Conservation (phyloP, 2,888 invertebrate species). For the Ormyrus rosae region DNA sequence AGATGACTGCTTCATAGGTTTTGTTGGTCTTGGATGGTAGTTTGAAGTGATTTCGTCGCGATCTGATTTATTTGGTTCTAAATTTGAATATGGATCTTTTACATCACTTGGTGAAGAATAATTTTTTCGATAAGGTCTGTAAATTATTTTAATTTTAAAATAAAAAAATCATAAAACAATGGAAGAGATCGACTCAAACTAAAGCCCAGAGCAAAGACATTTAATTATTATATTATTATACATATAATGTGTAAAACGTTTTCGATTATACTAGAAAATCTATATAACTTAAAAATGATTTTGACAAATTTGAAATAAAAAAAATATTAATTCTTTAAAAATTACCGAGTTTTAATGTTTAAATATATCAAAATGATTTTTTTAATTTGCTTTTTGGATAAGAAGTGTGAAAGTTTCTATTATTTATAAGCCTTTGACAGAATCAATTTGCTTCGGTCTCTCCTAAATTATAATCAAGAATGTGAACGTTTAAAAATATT, state of each 20-base stretch:
- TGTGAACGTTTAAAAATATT: neutral
- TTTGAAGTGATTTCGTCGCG: conserved; percentile 22
- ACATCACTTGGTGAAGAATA: conserved; percentile 2
- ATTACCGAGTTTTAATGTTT: too few relatives aligned
- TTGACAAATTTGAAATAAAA: too few relatives aligned
- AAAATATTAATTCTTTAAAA: too few relatives aligned
- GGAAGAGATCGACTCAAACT: too few relatives aligned
- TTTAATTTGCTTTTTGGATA: too few relatives aligned
- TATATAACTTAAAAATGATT: too few relatives aligned
- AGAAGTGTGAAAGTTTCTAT: neutral
- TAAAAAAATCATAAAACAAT: too few relatives aligned
- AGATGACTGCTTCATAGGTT: neutral
- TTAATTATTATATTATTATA: too few relatives aligned
- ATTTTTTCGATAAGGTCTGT: conserved; percentile 7
- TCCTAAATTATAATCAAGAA: neutral
- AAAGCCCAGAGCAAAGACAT: too few relatives aligned
- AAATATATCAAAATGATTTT: too few relatives aligned
- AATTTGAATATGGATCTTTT: conserved; percentile 27
- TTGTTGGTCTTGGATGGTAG: conserved; percentile 13
- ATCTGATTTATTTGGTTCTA: conserved; percentile 38
- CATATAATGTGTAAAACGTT: too few relatives aligned
- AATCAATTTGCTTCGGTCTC: neutral
- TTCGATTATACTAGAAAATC: too few relatives aligned
- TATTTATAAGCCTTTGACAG: neutral
- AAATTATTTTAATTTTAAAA: neutral